These are phyloP conservation scores for Drosophila neotestacea DNA, from an alignment of 2,888 invertebrate species.

Conservation along the genomic window DNA sequence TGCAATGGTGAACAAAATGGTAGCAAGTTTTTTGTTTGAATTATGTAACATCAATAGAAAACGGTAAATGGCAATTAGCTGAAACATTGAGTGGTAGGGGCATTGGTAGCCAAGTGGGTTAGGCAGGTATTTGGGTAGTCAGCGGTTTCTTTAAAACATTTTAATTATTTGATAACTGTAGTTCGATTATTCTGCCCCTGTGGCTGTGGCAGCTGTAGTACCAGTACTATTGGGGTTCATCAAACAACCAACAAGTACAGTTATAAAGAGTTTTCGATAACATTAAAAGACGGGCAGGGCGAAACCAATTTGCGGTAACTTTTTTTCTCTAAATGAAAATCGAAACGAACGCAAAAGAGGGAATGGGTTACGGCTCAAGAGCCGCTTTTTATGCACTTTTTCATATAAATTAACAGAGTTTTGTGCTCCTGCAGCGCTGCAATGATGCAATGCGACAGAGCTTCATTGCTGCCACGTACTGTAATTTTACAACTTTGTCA, in stretches of 20 bases:
- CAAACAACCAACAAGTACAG: constrained; percentile 59
- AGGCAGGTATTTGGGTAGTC: neutral
- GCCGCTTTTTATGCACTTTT: constrained; percentile 60
- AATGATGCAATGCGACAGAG: constrained; percentile 21
- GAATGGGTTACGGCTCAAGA: constrained; percentile 16
- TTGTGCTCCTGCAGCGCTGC: constrained; percentile 41
- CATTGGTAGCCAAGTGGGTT: neutral
- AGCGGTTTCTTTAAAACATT: constrained; percentile 39
- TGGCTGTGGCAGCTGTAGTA: constrained; percentile 5
- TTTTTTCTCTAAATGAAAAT: constrained; percentile 21
- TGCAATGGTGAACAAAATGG: neutral
- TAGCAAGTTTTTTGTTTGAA: constrained; percentile 22
- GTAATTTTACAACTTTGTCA: constrained; percentile 79
- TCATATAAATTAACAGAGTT: constrained; percentile 71
- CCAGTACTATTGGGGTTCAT: constrained; percentile 25
- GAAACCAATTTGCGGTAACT: constrained; percentile 52
- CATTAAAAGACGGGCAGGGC: constrained; percentile 53
- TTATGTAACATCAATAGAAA: constrained; percentile 26
- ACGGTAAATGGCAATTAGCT: constrained; percentile 46
- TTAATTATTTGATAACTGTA: constrained; percentile 57
- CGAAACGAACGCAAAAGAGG: neutral
- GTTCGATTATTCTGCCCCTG: constrained; percentile 44
- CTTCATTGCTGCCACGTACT: constrained; percentile 33
- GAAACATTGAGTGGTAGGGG: constrained; percentile 31
- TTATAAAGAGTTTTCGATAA: constrained; percentile 58